phyloP scores from a whole-genome alignment of 2,888 invertebrate genomes.

The Ctenicera cuprea region DNA sequence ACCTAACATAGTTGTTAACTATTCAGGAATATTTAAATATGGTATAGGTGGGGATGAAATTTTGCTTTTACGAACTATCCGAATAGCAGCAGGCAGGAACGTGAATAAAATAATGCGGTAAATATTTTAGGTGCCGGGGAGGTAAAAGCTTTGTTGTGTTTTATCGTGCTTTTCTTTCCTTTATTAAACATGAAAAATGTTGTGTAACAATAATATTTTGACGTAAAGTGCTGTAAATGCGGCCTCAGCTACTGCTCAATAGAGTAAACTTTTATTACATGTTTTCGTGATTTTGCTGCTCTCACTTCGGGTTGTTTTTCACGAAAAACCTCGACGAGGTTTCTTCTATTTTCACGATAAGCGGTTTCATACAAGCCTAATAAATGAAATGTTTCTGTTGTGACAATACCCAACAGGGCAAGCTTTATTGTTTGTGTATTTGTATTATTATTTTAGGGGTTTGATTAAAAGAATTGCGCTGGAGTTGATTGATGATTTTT shows the following conservation, averaged over 20 bases:
- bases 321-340: slow-evolving; percentile 14
- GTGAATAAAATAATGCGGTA: slow-evolving; percentile 35
- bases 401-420: neutral
- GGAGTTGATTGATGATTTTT: slow-evolving; percentile 2
- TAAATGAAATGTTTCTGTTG: slow-evolving; percentile 20
- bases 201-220: slow-evolving; percentile 36
- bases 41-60: neutral
- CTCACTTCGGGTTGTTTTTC: slow-evolving; percentile 21
- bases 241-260: slow-evolving; percentile 6
- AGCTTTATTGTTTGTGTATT: slow-evolving; percentile 7
- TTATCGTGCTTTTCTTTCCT: slow-evolving; percentile 28
- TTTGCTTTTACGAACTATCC: neutral
- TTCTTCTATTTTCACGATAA: neutral
- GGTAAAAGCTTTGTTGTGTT: slow-evolving; percentile 40
- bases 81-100: neutral
- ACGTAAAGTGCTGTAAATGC: slow-evolving; percentile 20
- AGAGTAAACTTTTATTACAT: slow-evolving; percentile 34
- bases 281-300: slow-evolving; percentile 20
- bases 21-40: slow-evolving; percentile 18
- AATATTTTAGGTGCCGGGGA: slow-evolving; percentile 26
- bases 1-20: slow-evolving; percentile 15
- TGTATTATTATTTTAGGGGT: neutral
- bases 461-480: slow-evolving; percentile 14
- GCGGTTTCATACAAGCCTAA: slow-evolving; percentile 5
- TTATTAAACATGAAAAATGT: slow-evolving; percentile 36